Conservation (phyloP, 2,113 vertebrate species). For the Thalassarche chlororhynchos region DNA sequence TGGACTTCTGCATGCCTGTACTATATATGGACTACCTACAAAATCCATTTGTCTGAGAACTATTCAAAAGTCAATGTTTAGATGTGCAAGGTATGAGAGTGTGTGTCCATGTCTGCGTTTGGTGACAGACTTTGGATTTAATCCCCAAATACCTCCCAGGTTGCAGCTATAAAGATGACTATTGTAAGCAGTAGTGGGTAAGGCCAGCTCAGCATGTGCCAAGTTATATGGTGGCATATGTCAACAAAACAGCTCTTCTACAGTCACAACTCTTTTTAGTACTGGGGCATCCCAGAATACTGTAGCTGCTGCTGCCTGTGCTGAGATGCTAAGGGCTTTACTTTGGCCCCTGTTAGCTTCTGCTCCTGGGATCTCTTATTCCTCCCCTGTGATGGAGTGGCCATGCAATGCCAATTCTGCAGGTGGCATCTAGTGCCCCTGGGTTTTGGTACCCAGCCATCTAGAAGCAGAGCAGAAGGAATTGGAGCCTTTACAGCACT, state of each 20-base stretch:
- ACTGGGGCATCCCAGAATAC: neutral
- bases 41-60: neutral
- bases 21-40: neutral
- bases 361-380: neutral
- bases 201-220: neutral
- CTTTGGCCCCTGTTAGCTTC: neutral
- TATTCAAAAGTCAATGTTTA: neutral
- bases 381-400: neutral
- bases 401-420: neutral
- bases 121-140: neutral
- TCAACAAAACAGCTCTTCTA: neutral
- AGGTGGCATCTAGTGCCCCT: neutral
- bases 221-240: neutral
- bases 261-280: neutral
- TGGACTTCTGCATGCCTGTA: accelerated
- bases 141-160: neutral
- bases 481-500: neutral
- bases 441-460: neutral
- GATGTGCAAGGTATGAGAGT: neutral
- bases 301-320: neutral
- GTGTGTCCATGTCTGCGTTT: neutral
- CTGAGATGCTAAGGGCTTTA: neutral
- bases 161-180: neutral
- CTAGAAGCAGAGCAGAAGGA: neutral
- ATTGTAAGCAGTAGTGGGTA: neutral